Percentiles rank a stretch among this genome's conserved stretches.
These are phyloP conservation scores for Rhynchonycteris naso DNA, from an alignment of 2,797 vertebrate species.

Conservation along the genomic window DNA sequence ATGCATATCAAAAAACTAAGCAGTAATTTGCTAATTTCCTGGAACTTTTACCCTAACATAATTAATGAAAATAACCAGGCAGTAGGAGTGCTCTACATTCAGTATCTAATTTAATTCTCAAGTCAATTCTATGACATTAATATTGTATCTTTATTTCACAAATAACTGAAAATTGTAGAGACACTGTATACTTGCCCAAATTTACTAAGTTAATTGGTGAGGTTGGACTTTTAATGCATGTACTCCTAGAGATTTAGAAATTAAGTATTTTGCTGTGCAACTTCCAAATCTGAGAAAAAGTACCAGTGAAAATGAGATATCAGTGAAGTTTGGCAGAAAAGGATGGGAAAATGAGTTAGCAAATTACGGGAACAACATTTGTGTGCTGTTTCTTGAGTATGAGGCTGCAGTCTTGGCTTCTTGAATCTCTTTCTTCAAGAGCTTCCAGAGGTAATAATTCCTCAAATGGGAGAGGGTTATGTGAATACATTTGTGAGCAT, in stretches of 20 bases:
- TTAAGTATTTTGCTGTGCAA: not conserved
- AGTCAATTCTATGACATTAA: not conserved
- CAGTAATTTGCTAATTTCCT: not conserved
- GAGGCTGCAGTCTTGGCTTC: not conserved
- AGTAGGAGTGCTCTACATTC: not conserved
- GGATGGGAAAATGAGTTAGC: not conserved
- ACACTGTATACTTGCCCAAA: not conserved
- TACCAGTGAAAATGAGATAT: not conserved
- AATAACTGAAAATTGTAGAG: not conserved
- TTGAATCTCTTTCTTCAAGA: not conserved
- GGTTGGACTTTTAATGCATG: not conserved
- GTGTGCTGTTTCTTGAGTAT: not conserved
- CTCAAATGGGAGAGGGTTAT: not conserved
- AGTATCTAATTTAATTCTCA: constrained; percentile 19
- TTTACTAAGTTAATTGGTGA: not conserved
- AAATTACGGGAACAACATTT: not conserved
- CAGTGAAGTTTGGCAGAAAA: not conserved
- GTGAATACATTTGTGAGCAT: not conserved
- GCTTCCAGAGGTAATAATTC: not conserved
- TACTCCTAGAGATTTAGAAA: not conserved
- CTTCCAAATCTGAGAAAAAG: not conserved
- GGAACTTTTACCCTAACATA: not conserved
- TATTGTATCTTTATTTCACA: not conserved
- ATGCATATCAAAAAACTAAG: not conserved
- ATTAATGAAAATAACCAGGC: not conserved